Conservation (phyloP, 2,888 invertebrate species). For the Andrena flavipes region DNA sequence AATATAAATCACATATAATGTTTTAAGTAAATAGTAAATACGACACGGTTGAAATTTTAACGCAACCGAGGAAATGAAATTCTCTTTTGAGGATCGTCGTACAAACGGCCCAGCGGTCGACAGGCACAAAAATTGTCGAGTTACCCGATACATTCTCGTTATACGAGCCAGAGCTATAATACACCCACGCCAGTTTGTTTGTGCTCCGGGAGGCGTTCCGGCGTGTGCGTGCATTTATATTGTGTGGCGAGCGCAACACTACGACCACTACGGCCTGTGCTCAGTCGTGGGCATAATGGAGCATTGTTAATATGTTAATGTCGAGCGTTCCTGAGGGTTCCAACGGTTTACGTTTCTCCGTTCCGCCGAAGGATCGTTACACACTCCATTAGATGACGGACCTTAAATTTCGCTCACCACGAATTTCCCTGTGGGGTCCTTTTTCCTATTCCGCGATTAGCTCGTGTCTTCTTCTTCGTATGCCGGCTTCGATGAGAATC, state of each 20-base stretch:
- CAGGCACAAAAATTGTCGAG: slow-evolving; percentile 1
- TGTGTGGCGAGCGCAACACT: slow-evolving; percentile 47
- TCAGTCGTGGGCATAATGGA: slow-evolving; percentile 73
- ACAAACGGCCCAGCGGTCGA: neutral
- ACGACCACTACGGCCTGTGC: slow-evolving; percentile 46
- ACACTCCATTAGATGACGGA: slow-evolving; percentile 65
- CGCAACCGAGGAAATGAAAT: neutral
- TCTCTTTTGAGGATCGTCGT: no score
- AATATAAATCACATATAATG: no score
- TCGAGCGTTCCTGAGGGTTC: slow-evolving; percentile 58
- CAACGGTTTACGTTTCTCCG: slow-evolving; percentile 61
- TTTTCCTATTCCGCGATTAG: neutral
- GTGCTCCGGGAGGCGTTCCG: slow-evolving; percentile 24
- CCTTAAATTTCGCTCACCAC: slow-evolving; percentile 47
- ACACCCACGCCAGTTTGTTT: slow-evolving; percentile 61
- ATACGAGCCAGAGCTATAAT: slow-evolving; percentile 49
- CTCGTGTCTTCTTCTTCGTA: neutral
- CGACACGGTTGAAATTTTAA: no score
- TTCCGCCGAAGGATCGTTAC: slow-evolving; percentile 63
- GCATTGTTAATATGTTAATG: slow-evolving; percentile 81
- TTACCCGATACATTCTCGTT: slow-evolving; percentile 49
- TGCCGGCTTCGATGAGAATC: neutral
- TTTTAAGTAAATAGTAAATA: no score
- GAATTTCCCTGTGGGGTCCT: slow-evolving; percentile 30
- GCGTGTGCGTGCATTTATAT: slow-evolving; percentile 42